phyloP scores from a whole-genome alignment of 1,140 invertebrate species.

The Armadillidium nasatum region DNA sequence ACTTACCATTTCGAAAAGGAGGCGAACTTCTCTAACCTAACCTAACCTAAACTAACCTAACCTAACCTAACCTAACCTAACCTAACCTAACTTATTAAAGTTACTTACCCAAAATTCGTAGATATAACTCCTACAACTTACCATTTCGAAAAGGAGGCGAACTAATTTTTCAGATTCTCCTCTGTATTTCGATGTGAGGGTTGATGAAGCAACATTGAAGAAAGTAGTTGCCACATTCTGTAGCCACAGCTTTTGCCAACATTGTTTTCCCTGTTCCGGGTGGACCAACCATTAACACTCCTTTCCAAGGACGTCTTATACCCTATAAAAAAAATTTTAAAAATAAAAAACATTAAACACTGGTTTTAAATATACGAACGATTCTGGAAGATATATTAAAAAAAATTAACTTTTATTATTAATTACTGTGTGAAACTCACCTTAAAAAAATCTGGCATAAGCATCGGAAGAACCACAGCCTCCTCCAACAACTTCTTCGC shows the following conservation, averaged over 20 bases:
- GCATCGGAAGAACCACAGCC: slow-evolving; percentile 94
- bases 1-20: too few species aligned
- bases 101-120: too few species aligned
- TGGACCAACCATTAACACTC: slow-evolving; percentile 94
- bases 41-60: too few species aligned
- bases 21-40: too few species aligned
- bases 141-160: slow-evolving; percentile 96
- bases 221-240: slow-evolving; percentile 99
- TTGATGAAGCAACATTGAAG: slow-evolving; percentile 97
- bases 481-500: slow-evolving; percentile 93
- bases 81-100: too few species aligned
- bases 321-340: slow-evolving; percentile 57
- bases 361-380: too few species aligned
- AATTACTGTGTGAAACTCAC: slow-evolving; percentile 50
- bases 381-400: too few species aligned
- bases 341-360: background rate
- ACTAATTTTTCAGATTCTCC: slow-evolving; percentile 99
- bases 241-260: slow-evolving; percentile 98
- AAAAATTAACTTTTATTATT: too few species aligned
- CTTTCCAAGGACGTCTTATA: slow-evolving; percentile 87
- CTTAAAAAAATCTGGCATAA: slow-evolving; percentile 98
- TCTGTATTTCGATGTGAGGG: slow-evolving; percentile 94
- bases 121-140: slow-evolving; percentile 49
- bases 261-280: slow-evolving; percentile 99
- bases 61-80: too few species aligned